phyloP scores from a whole-genome alignment of 1,140 invertebrate species.

The Nylanderia fulva region DNA sequence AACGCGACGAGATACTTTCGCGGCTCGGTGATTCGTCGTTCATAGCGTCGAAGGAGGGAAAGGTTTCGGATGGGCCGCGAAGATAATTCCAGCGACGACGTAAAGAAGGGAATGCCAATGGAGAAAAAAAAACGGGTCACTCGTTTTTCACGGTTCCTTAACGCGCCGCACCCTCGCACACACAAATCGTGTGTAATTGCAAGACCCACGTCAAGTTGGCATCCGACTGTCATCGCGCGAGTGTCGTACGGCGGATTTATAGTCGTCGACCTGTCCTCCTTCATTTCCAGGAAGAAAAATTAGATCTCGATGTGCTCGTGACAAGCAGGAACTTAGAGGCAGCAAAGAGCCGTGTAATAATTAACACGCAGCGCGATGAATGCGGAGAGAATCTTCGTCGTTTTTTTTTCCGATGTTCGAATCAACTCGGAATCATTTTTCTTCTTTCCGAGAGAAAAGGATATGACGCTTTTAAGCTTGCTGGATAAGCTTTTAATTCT shows the following conservation, averaged over 20 bases:
- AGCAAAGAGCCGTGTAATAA: no score
- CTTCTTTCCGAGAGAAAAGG: not conserved
- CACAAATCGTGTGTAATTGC: constrained; percentile 26
- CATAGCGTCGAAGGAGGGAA: constrained; percentile 5
- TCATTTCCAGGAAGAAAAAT: constrained; percentile 7
- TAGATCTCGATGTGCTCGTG: not conserved
- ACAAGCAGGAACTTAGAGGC: not conserved
- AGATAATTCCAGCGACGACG: constrained; percentile 32
- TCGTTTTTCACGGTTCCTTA: constrained; percentile 61
- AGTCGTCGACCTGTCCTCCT: not conserved
- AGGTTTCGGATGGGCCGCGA: constrained; percentile 24
- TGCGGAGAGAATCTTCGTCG: not conserved
- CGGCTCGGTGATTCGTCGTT: constrained; percentile 55
- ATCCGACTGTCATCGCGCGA: constrained; percentile 30
- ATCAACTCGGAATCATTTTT: not conserved
- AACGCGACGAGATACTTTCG: constrained; percentile 56
- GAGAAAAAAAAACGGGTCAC: constrained; percentile 51
- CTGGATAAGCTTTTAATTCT: constrained; percentile 13
- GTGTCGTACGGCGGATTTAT: constrained; percentile 22
- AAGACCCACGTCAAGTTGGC: constrained; percentile 7
- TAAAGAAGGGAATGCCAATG: constrained; percentile 36
- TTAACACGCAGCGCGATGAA: not conserved
- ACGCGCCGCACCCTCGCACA: constrained; percentile 24
- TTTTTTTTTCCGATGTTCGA: not conserved
- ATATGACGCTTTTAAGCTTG: constrained; percentile 2